Base-by-base conservation (phyloP, 2,888 invertebrate species). In the Therioaphis trifolii region DNA sequence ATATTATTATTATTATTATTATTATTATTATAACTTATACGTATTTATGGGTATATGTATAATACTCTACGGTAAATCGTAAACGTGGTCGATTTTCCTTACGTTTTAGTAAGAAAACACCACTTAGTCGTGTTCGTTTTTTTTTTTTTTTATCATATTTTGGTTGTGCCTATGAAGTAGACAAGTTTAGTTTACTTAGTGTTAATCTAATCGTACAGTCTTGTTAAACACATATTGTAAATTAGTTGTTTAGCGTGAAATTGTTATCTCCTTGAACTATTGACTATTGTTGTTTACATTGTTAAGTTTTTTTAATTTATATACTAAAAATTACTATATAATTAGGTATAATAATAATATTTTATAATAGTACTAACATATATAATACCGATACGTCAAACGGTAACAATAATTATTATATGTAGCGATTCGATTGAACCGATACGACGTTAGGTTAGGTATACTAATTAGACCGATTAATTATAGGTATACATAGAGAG, bases 41-140 rank as follows among this genome's bases (percentile, higher is more conserved):
- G n/a, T n/a, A n/a, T n/a, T n/a, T n/a, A n/a, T n/a, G n/a, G 7
- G 35, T 35, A 35, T 7, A 35, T 7, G 35, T 35, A 21, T 68
- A n/a, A 21, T 68, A 74, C 43, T 35, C 4, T 40, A 46, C n/a
- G 27, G 12, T 12, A 11, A 27, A 55, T 43, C 43, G 78, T 79
- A 79, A 68, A 69, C 69, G 78, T 79, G 78, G 78, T 55, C 24
- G 27, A 27, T 24, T 52, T 69, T 68, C 69, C 68, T 79, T 79
- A 18, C 78, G 78, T 79, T 79, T 61, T n/a, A 55, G 68, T 55
- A 79, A 69, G 68, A 79, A 79, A 79, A 79, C 43, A n/a, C 78
- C 69, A 55, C 78, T 78, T 68, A 68, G 78, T 79, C 1, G 12
- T 27, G 12, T 27, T 15, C 55, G 55, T 14, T 15, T 15, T 4